Percentiles rank a stretch among this genome's conserved stretches.
These are phyloP conservation scores for Crotalus viridis DNA, from an alignment of 2,113 vertebrate species.

Conservation along the genomic window DNA sequence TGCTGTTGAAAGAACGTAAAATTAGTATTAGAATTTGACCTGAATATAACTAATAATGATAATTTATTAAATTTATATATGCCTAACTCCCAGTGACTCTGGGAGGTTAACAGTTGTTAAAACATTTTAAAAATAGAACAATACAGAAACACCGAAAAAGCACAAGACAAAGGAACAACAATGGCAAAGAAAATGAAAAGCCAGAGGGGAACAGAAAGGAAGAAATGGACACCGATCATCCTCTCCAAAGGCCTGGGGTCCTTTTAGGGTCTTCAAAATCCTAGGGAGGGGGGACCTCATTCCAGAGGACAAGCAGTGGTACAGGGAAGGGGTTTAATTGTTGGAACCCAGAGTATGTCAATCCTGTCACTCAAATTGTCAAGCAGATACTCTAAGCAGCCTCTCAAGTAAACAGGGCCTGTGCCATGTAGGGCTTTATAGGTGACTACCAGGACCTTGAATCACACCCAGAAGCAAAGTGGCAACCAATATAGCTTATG, in stretches of 20 bases:
- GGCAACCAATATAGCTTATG: neutral
- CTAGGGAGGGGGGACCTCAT: neutral
- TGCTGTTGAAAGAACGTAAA: neutral
- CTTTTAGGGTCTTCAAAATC: neutral
- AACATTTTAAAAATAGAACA: neutral
- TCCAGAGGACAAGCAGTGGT: neutral
- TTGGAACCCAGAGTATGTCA: neutral
- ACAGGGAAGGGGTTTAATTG: neutral
- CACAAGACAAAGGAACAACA: neutral
- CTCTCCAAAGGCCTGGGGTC: neutral
- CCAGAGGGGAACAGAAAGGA: neutral
- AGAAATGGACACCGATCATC: neutral
- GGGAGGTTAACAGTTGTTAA: neutral
- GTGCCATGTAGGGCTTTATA: neutral
- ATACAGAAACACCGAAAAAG: neutral
- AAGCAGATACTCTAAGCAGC: neutral
- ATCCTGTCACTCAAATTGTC: neutral
- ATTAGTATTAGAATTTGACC: neutral
- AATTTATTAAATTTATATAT: neutral
- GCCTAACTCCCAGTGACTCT: neutral
- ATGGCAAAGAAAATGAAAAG: neutral
- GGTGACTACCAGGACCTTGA: neutral
- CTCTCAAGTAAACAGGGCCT: neutral
- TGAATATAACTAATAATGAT: neutral
- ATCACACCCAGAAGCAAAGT: neutral